Percentiles rank a stretch among this genome's conserved stretches.
phyloP scores from a whole-genome alignment of 2,113 vertebrate species.

The Labeo catla region DNA sequence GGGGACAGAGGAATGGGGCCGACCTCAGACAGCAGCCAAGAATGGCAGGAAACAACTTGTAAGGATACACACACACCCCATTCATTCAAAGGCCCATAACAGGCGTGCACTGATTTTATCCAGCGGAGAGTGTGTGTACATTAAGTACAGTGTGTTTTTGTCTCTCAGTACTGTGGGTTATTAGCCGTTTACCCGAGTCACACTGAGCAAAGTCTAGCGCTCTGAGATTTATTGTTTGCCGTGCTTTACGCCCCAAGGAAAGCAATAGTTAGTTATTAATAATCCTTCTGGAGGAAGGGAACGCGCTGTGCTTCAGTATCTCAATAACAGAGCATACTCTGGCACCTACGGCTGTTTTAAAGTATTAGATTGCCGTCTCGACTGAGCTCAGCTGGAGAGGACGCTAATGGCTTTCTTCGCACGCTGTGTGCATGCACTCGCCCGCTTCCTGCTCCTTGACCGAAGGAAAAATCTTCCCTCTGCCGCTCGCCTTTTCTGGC shows the following conservation, averaged over 20 bases:
- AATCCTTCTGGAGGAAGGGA: constrained; percentile 20
- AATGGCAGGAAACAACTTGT: constrained; percentile 47
- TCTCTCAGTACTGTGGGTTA: not conserved
- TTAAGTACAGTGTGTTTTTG: constrained; percentile 1
- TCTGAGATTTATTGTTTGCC: constrained; percentile 42
- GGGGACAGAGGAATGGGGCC: constrained; percentile 31
- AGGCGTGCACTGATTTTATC: constrained; percentile 17
- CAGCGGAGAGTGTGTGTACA: constrained; percentile 16
- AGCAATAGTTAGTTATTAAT: constrained; percentile 53
- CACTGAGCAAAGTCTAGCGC: constrained; percentile 45
- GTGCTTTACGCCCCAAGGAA: constrained; percentile 18
- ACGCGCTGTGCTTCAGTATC: not conserved
- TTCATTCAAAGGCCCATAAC: constrained; percentile 34
- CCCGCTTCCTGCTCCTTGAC: not conserved
- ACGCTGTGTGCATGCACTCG: constrained; percentile 17
- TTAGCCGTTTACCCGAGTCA: constrained; percentile 29
- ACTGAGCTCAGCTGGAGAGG: constrained; percentile 31
- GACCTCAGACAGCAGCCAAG: constrained; percentile 21
- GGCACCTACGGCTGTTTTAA: constrained; percentile 32
- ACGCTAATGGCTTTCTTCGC: constrained; percentile 41
- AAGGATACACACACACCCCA: constrained; percentile 27
- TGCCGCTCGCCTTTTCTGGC: constrained; percentile 9
- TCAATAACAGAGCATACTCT: constrained; percentile 9
- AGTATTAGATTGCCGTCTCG: constrained; percentile 38
- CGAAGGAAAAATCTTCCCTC: constrained; percentile 25